These are phyloP conservation scores for Fistularia tabacaria DNA, from an alignment of 2,797 vertebrate genomes.

Conservation along the genomic window DNA sequence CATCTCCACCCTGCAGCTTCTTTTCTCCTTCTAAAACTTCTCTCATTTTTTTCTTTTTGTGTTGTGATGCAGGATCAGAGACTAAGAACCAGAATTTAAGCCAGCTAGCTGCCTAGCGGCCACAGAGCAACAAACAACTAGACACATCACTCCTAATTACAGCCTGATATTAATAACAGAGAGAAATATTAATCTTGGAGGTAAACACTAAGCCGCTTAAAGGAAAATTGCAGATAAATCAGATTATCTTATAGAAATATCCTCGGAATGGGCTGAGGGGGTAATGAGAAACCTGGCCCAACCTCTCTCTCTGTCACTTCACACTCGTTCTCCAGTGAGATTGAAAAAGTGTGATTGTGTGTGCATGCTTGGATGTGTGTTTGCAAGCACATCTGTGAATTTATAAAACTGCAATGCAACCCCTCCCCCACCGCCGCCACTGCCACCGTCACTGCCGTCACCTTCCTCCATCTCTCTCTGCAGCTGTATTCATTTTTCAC, in stretches of 20 bases:
- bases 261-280: slow-evolving; percentile 63
- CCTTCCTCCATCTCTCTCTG: slow-evolving; percentile 20
- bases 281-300: slow-evolving; percentile 69
- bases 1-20: slow-evolving; percentile 39
- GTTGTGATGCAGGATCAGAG: slow-evolving; percentile 48
- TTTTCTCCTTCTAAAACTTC: slow-evolving; percentile 44
- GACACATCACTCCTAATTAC: slow-evolving; percentile 73
- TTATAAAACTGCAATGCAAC: slow-evolving; percentile 44
- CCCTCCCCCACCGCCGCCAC: background rate
- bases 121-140: slow-evolving; percentile 41
- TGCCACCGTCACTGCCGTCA: slow-evolving; percentile 12
- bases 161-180: slow-evolving; percentile 76
- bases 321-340: slow-evolving; percentile 45
- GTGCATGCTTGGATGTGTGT: slow-evolving; percentile 46
- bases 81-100: slow-evolving; percentile 51
- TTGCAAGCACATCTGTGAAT: slow-evolving; percentile 54
- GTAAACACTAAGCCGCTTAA: slow-evolving; percentile 77
- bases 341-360: slow-evolving; percentile 60
- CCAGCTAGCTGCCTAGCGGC: slow-evolving; percentile 55
- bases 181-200: slow-evolving; percentile 77
- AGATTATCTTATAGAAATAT: slow-evolving; percentile 76
- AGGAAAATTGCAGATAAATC: slow-evolving; percentile 79
- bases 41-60: slow-evolving; percentile 6
- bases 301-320: slow-evolving; percentile 42
- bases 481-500: slow-evolving; percentile 78